A percentile compares a stretch with the other conserved stretches of the same genome.
These are phyloP conservation scores for Synergus japonicus DNA, from an alignment of 2,888 invertebrate species.

Conservation along the genomic window DNA sequence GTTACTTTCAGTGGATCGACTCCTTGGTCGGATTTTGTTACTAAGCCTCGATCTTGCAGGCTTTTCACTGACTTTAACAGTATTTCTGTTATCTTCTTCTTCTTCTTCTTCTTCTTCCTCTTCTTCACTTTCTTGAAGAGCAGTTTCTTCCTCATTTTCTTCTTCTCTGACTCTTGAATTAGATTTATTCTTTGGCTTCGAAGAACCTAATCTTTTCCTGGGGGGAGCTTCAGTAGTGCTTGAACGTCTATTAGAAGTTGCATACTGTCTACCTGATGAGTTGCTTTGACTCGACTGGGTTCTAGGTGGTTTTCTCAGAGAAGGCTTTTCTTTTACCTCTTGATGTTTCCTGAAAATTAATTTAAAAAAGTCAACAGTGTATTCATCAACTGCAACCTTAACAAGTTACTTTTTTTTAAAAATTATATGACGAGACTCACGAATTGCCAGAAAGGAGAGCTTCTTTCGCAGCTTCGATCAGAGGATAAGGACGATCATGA, in stretches of 20 bases:
- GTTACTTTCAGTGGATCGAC: conserved; percentile 62
- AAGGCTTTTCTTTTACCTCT: conserved; percentile 45
- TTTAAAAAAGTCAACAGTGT: neutral
- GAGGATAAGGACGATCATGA: conserved; percentile 90
- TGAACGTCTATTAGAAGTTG: conserved; percentile 56
- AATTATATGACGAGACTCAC: conserved; percentile 74
- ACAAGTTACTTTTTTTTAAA: no score
- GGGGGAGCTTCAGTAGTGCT: conserved; percentile 57
- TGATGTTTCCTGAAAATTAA: conserved; percentile 49
- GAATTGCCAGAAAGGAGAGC: conserved; percentile 84
- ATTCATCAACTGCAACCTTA: no score
- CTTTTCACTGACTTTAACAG: conserved; percentile 58
- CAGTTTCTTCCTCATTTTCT: conserved; percentile 53
- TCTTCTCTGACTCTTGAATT: conserved; percentile 50
- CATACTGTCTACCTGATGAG: conserved; percentile 56
- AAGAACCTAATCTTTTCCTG: conserved; percentile 55
- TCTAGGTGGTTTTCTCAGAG: conserved; percentile 43
- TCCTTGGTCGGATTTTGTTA: conserved; percentile 61
- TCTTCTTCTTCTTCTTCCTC: conserved; percentile 51
- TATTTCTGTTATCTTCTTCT: conserved; percentile 58
- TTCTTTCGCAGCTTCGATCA: conserved; percentile 94
- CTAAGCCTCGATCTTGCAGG: conserved; percentile 53
- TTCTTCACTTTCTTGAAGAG: neutral
- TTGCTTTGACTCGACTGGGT: conserved; percentile 54
- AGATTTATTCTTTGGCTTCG: conserved; percentile 58